Evolutionary conservation across 2,888 invertebrate genomes (phyloP).

Genomic region (Philereme vetulata): DNA sequence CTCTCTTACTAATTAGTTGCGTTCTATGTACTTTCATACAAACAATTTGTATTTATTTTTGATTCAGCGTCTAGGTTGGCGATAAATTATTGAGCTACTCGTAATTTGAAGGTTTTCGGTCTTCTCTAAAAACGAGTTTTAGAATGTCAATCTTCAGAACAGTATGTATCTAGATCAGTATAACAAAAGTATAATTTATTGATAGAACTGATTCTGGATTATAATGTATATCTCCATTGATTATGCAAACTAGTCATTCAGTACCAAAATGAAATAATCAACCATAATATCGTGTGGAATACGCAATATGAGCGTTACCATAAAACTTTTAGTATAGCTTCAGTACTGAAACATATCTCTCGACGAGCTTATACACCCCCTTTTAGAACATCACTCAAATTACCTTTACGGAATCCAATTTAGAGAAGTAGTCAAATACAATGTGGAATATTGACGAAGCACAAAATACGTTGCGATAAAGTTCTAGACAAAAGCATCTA

Average conservation of each 20-base stretch:
- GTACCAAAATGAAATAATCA: conserved; percentile 2
- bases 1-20: too few species aligned
- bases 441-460: too few species aligned
- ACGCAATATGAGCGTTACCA: not conserved
- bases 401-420: not conserved
- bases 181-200: conserved; percentile 14
- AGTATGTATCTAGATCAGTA: conserved; percentile 21
- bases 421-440: not conserved
- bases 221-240: conserved; percentile 1
- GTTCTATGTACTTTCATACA: too few species aligned
- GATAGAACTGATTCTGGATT: not conserved
- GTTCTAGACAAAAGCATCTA: too few species aligned
- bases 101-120: not conserved
- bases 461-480: too few species aligned
- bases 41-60: too few species aligned
- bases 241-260: conserved; percentile 8
- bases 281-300: conserved; percentile 3
- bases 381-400: not conserved
- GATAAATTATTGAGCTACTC: too few species aligned
- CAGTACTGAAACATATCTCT: not conserved
- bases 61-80: too few species aligned
- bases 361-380: not conserved
- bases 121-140: conserved; percentile 1
- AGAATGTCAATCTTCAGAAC: conserved; percentile 5
- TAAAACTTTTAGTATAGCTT: too few species aligned